Base-by-base conservation (phyloP, 1,140 invertebrate genomes). In the Penaeus indicus region DNA sequence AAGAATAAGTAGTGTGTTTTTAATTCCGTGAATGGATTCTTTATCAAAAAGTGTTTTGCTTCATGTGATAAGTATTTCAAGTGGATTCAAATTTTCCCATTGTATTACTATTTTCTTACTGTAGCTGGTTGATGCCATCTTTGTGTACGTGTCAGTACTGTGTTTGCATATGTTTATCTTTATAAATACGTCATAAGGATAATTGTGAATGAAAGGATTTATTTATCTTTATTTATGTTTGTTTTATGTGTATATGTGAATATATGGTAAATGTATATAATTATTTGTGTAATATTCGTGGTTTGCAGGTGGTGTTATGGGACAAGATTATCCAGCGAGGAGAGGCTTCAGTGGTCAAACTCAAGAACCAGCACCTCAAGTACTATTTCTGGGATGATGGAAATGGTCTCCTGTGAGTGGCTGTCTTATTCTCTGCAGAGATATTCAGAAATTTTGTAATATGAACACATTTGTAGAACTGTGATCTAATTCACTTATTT, bases 371-470 rank as follows among this genome's bases (percentile, higher is more conserved):
- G 94, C 97, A 99, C 92, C 98, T 97, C 5, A 99, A 99, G 93
- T 99, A 99, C 94, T 99, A 99, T 92, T 99, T 99, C 94, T 99
- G 98, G 97, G 99, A 99, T 95, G 99, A 99, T 94, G 98, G 98
- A 78, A 97, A 98, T 94, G 98, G 98, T 92, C 94, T 99, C 21
- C 97, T 95, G 97, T 98, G 95, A 95, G 92, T 90, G 75, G 27
- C 21, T 75, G 27, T 69, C 38, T 18, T 42, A 19, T 32, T 77
- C 69, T 80, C n/a, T 32, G 8, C 64, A 7, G 1, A 32, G 27
- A 11, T 18, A n/a, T 18, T 5, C n/a, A 38, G 22, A 42, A 42
- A 7, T 42, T 38, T 38, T 42, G 3, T 42, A 42, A 42, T 42
- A 42, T 7, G 7, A 42, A 8, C 38, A 42, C 4, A 42, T 42